phyloP scores from a whole-genome alignment of 1,140 invertebrate genomes.

The Atta cephalotes region DNA sequence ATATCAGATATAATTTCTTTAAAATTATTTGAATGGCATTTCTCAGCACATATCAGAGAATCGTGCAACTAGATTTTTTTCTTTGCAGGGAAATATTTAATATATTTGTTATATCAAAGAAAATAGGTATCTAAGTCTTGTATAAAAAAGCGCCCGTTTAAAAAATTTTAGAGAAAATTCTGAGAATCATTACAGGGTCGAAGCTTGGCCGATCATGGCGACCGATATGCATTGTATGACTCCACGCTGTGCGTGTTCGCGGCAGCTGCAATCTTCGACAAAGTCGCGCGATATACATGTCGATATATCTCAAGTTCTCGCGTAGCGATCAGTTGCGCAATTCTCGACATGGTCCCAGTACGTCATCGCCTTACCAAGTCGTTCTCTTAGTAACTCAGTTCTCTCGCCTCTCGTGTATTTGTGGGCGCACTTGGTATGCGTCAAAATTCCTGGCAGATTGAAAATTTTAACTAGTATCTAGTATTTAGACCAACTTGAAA shows the following conservation, averaged over 20 bases:
- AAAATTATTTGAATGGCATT: background rate
- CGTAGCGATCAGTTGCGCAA: conserved; percentile 46
- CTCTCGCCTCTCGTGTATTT: conserved; percentile 50
- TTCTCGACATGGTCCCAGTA: background rate
- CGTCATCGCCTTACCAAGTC: conserved; percentile 37
- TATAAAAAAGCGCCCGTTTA: background rate
- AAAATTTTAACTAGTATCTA: background rate
- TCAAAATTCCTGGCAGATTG: background rate
- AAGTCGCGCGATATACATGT: background rate
- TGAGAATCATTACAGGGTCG: conserved; percentile 43
- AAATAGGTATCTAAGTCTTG: background rate
- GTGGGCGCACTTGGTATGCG: no score
- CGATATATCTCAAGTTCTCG: conserved; percentile 32
- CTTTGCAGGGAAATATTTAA: background rate
- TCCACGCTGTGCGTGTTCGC: conserved; percentile 42
- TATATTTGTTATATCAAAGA: background rate
- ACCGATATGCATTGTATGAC: conserved; percentile 33
- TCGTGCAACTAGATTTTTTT: background rate
- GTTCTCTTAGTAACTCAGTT: conserved; percentile 39
- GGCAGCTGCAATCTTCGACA: conserved; percentile 15
- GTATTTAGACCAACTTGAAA: background rate
- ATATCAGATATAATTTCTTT: background rate
- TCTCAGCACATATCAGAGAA: background rate
- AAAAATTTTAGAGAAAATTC: background rate
- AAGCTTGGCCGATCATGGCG: conserved; percentile 36